Evolutionary conservation across 1,140 invertebrate species (phyloP).

Genomic region (Batillaria attramentaria): DNA sequence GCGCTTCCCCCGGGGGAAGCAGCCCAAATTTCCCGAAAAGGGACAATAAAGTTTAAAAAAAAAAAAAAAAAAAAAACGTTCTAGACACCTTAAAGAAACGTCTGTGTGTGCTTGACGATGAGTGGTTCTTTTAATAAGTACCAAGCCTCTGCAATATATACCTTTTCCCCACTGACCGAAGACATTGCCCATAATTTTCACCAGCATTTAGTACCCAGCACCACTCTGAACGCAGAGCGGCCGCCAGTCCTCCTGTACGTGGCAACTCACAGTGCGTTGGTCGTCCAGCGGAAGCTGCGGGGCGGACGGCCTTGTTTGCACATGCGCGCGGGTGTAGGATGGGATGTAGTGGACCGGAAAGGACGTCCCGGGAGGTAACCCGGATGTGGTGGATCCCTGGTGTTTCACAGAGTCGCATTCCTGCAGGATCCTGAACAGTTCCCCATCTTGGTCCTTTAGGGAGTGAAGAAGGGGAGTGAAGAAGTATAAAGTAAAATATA

Average conservation of each 20-base stretch:
- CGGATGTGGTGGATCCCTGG: background rate
- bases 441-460: slow-evolving; percentile 42
- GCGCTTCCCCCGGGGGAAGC: no score
- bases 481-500: background rate
- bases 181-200: no score
- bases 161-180: no score
- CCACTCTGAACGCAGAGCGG: slow-evolving; percentile 23
- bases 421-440: slow-evolving; percentile 39
- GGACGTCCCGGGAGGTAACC: background rate
- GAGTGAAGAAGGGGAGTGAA: no score
- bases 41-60: no score
- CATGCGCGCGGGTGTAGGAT: slow-evolving; percentile 29
- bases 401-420: slow-evolving; percentile 28
- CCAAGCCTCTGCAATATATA: no score
- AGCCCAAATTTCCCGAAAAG: no score
- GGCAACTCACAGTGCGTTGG: background rate
- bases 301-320: slow-evolving; percentile 29
- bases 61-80: no score
- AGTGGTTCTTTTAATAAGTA: no score
- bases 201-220: no score
- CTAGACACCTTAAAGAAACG: no score
- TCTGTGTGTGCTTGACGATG: no score
- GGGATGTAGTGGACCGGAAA: slow-evolving; percentile 33
- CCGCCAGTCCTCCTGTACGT: background rate
- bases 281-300: background rate